Evolutionary conservation across 2,888 invertebrate genomes (phyloP), one percentile per base, ranked within the genome.

Genomic region (Ypsolopha sequella): DNA sequence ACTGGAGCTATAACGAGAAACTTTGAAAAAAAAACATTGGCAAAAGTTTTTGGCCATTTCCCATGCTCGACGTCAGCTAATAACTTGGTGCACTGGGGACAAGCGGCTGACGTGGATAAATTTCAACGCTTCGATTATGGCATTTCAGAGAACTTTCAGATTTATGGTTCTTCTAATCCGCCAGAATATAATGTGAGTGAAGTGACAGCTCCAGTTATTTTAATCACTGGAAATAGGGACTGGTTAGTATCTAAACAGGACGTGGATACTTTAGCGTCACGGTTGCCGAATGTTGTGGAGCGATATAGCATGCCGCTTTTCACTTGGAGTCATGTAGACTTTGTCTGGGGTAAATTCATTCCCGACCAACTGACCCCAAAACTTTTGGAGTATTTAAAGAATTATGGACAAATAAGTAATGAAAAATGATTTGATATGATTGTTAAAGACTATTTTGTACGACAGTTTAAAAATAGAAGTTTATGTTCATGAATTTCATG

Each of bases 161-260:
- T 66, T 39, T 88, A 88, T 54, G 77, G 80, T 0, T 58, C 60
- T 33, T 35, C 56, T 0, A 64, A 54, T 2, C 73, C 86, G 11
- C 81, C 85, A 8, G 58, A 64, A 38, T 87, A 87, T 56, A 68
- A 85, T 41, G 52, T 86, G 1, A 68, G 75, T 2, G 58, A 56
- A 36, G 61, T 82, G 9, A 66, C 70, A 2, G 71, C 84, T 1
- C 80, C 86, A 1, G 65, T 82, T 2, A 64, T 79, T 0, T 56
- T 88, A n/a, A 64, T 86, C 39, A 68, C 66, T 54, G 78, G 70
- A 1, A 50, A 61, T 49, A 90, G 89, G 52, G 95, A 95, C 68
- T 89, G 88, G 84, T 61, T 94, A 6, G 89, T 92, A 2, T 72
- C 87, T 33, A 64, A 87, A 36, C 68, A 87, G 66, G 91, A 92